These are phyloP conservation scores for Trissolcus brochymenae DNA, from an alignment of 2,888 invertebrate species.

Conservation along the genomic window DNA sequence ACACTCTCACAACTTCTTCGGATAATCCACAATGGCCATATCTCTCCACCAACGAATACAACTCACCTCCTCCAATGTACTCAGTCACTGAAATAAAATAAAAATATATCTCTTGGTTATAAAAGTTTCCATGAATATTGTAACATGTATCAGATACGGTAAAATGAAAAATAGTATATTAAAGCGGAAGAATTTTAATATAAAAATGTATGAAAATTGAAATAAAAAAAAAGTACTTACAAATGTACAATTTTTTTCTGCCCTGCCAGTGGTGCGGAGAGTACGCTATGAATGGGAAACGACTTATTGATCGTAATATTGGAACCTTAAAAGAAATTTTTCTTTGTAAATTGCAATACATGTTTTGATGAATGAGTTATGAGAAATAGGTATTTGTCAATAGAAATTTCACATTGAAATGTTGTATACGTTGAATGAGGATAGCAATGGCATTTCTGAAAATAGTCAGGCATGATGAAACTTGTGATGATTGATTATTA, in stretches of 20 bases:
- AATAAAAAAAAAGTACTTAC: slow-evolving; percentile 78
- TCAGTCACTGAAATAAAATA: slow-evolving; percentile 83
- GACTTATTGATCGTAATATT: slow-evolving; percentile 89
- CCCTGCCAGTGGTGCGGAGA: slow-evolving; percentile 91
- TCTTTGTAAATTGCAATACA: slow-evolving; percentile 10
- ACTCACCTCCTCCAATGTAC: slow-evolving; percentile 90
- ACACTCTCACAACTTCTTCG: slow-evolving; percentile 87
- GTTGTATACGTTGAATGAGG: neutral
- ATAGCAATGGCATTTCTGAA: too few species aligned
- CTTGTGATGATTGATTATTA: too few species aligned
- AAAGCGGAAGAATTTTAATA: neutral
- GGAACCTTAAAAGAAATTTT: slow-evolving; percentile 79
- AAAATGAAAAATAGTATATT: neutral
- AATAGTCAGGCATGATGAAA: too few species aligned
- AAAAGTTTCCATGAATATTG: neutral
- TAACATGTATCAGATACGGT: neutral
- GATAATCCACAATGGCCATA: slow-evolving; percentile 82
- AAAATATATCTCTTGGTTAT: slow-evolving; percentile 13
- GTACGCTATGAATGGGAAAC: slow-evolving; percentile 90
- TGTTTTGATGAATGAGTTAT: slow-evolving; percentile 2
- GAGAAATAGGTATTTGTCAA: slow-evolving; percentile 2
- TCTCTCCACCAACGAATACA: slow-evolving; percentile 85
- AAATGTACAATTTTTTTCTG: slow-evolving; percentile 88
- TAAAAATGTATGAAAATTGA: neutral
- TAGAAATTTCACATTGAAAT: slow-evolving; percentile 4